Conservation (phyloP, 1,140 invertebrate genomes). For the Lutraria rhynchaena region DNA sequence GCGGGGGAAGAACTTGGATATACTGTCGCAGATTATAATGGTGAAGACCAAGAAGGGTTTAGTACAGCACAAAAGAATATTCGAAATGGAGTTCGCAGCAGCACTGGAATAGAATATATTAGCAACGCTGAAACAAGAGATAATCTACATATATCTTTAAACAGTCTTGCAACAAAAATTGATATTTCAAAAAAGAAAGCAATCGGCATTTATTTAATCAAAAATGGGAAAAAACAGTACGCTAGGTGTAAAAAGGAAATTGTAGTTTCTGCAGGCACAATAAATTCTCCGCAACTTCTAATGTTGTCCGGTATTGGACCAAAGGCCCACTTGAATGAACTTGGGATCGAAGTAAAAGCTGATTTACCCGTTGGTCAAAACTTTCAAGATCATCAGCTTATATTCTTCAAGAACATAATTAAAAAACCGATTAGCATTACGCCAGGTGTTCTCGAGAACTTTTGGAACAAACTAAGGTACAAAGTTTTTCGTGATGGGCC, state of each 20-base stretch:
- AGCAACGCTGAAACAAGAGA: background rate
- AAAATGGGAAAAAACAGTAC: constrained; percentile 3
- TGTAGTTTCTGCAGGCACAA: constrained; percentile 26
- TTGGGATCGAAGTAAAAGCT: constrained; percentile 9
- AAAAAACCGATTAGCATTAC: constrained; percentile 1
- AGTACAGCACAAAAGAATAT: constrained; percentile 14
- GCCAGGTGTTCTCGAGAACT: background rate
- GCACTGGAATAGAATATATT: constrained; percentile 34
- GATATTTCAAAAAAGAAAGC: constrained; percentile 1
- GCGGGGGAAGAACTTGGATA: constrained; percentile 62
- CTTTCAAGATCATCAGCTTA: constrained; percentile 57
- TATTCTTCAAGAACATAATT: constrained; percentile 9
- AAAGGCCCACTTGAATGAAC: background rate
- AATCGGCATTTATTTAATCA: constrained; percentile 15
- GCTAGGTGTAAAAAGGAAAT: background rate
- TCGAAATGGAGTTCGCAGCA: constrained; percentile 37
- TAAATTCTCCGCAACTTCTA: constrained; percentile 62
- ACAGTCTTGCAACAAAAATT: constrained; percentile 29
- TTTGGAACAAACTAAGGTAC: background rate
- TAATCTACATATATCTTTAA: constrained; percentile 20
- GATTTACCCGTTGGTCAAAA: constrained; percentile 61
- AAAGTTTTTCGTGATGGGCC: background rate
- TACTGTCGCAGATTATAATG: constrained; percentile 78
- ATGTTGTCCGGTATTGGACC: constrained; percentile 89
- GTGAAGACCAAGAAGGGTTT: constrained; percentile 37